These are phyloP conservation scores for Euura saliciscinereae DNA, from an alignment of 1,140 invertebrate genomes.

Conservation along the genomic window DNA sequence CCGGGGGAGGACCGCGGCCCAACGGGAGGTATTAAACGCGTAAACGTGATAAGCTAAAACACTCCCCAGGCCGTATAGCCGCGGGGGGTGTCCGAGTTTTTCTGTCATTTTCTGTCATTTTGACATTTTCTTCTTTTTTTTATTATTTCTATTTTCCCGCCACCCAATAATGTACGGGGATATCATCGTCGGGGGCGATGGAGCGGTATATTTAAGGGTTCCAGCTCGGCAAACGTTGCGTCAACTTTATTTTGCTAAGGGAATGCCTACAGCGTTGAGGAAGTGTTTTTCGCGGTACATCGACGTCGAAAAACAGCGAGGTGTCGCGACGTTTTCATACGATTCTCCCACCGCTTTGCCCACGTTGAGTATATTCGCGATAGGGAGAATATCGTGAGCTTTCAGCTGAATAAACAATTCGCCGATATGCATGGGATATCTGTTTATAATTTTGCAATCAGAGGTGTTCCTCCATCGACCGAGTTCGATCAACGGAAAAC, in stretches of 20 bases:
- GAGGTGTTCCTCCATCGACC: neutral
- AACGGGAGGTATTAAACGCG: conserved; percentile 6
- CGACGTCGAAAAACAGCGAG: neutral
- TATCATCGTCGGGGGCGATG: neutral
- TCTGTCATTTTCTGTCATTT: conserved; percentile 10
- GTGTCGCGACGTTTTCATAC: neutral
- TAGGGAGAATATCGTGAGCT: neutral
- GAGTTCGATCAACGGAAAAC: neutral
- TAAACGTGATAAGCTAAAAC: conserved; percentile 7
- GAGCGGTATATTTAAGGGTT: neutral
- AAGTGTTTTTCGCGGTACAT: conserved; percentile 2
- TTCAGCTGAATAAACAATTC: neutral
- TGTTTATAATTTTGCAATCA: too few relatives aligned
- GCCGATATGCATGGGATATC: neutral
- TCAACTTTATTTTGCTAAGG: neutral
- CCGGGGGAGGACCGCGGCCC: neutral
- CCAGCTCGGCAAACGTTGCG: too few relatives aligned
- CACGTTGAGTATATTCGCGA: neutral
- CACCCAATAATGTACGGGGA: neutral
- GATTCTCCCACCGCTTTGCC: neutral
- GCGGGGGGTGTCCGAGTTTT: neutral
- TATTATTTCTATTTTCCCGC: neutral
- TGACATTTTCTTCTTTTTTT: neutral
- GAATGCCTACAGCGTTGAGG: neutral
- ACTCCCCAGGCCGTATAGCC: neutral